phyloP scores from a whole-genome alignment of 2,888 invertebrate species.

The Linnaemya tessellans region DNA sequence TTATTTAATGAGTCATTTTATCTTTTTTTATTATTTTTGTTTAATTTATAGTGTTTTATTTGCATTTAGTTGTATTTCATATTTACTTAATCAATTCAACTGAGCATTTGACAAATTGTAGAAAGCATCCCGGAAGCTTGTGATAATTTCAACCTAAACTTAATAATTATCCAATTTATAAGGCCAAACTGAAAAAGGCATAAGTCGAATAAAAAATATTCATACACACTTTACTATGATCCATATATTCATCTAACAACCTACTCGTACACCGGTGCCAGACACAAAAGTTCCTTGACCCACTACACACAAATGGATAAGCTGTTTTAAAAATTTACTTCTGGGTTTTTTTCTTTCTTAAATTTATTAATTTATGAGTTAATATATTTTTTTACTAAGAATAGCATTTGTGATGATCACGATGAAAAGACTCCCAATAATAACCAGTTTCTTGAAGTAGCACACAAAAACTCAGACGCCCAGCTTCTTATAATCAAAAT shows the following conservation, averaged over 20 bases:
- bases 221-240: no score
- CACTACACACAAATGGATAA: slow-evolving; percentile 80
- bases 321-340: slow-evolving; percentile 43
- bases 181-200: background rate
- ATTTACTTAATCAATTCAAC: no score
- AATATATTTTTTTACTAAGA: slow-evolving; percentile 37
- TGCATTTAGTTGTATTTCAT: no score
- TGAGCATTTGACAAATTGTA: no score
- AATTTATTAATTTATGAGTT: slow-evolving; percentile 19
- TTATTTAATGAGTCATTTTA: no score
- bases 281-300: slow-evolving; percentile 79
- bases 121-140: no score
- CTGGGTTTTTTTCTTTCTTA: slow-evolving; percentile 39
- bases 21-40: no score
- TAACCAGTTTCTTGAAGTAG: slow-evolving; percentile 32
- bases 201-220: no score
- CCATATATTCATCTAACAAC: no score
- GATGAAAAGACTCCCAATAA: background rate
- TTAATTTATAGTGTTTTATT: no score
- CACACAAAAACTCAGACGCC: background rate
- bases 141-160: no score
- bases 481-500: background rate
- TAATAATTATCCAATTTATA: background rate
- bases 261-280: background rate
- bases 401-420: slow-evolving; percentile 21